Conservation (phyloP, 2,797 vertebrate species). For the Karalla daura region DNA sequence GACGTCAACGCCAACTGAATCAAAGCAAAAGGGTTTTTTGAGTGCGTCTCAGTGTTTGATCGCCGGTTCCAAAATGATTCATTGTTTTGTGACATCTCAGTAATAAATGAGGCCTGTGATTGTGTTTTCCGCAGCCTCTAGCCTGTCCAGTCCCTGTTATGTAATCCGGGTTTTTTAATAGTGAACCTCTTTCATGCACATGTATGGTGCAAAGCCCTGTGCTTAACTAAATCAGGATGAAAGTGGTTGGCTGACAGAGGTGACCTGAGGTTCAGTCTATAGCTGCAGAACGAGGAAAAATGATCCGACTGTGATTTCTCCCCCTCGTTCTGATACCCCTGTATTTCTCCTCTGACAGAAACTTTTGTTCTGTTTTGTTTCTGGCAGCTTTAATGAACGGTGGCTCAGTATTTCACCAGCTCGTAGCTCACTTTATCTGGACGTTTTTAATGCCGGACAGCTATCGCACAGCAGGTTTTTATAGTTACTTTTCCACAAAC, state of each 20-base stretch:
- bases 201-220: slow-evolving; percentile 24
- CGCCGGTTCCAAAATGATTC: slow-evolving; percentile 37
- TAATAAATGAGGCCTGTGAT: slow-evolving; percentile 48
- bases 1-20: slow-evolving; percentile 24
- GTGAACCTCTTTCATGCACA: slow-evolving; percentile 52
- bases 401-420: too few species aligned
- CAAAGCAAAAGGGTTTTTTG: slow-evolving; percentile 10
- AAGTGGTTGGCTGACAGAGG: not conserved
- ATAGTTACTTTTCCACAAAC: too few species aligned
- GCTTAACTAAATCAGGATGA: slow-evolving; percentile 1
- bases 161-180: slow-evolving; percentile 51
- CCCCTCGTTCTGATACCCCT: not conserved
- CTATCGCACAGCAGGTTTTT: too few species aligned
- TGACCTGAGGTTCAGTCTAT: slow-evolving; percentile 4
- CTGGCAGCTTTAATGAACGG: too few species aligned
- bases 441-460: too few species aligned
- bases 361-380: not conserved
- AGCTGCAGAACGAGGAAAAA: not conserved
- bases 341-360: too few species aligned
- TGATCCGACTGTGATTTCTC: not conserved
- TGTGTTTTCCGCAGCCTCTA: slow-evolving; percentile 21
- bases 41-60: slow-evolving; percentile 27
- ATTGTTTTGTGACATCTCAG: slow-evolving; percentile 42
- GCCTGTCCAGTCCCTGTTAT: slow-evolving; percentile 55
- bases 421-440: too few species aligned